Evolutionary conservation across 2,113 vertebrate species (phyloP).

Genomic region (Bos indicus): DNA sequence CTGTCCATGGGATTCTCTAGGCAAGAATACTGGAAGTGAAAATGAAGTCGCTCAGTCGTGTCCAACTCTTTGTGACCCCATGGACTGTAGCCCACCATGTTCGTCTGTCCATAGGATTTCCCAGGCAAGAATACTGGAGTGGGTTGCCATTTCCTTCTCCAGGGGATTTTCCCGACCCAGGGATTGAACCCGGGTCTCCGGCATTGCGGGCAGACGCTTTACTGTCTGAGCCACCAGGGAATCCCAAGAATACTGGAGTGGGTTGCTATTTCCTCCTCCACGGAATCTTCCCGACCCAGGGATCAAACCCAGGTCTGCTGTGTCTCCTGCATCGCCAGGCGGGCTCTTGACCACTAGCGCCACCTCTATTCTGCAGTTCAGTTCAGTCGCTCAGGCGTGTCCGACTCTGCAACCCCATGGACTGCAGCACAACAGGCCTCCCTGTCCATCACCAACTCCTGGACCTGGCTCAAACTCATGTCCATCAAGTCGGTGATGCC

Average conservation of each 20-base stretch:
- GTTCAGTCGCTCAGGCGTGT: background rate
- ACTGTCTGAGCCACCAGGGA: too few species aligned
- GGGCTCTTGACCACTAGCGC: background rate
- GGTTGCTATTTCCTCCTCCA: background rate
- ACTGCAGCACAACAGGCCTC: background rate
- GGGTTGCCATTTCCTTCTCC: too few species aligned
- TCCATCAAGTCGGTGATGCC: background rate
- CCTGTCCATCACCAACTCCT: background rate
- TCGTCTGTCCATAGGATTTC: too few species aligned
- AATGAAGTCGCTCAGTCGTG: too few species aligned
- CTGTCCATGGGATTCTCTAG: background rate
- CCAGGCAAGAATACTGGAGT: too few species aligned
- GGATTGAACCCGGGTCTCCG: too few species aligned
- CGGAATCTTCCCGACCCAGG: background rate
- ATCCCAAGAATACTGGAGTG: background rate
- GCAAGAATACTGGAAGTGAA: background rate
- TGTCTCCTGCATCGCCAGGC: rapidly evolving
- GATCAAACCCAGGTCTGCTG: background rate
- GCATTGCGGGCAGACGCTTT: too few species aligned
- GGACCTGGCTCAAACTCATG: rapidly evolving
- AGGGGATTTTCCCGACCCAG: too few species aligned
- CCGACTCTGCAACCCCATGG: rapidly evolving
- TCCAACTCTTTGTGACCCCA: too few species aligned
- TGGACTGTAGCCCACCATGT: too few species aligned
- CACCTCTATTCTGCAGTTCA: background rate